phyloP scores from a whole-genome alignment of 2,888 invertebrate species.

The Gnatocerus cornutus region DNA sequence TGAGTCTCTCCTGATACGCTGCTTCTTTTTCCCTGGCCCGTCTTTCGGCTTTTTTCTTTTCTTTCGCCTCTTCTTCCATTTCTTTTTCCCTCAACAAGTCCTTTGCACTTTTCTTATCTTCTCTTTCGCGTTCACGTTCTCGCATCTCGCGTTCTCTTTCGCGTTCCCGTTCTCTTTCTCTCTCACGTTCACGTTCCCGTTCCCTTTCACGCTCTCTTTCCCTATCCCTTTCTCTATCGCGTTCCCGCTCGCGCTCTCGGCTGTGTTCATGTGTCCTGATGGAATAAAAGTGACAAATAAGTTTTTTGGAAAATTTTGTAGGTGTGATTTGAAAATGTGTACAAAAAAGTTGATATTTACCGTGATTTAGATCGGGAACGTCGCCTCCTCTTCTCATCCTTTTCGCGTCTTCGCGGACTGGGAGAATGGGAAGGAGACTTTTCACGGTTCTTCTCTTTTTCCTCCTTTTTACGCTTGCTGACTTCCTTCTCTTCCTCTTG shows the following conservation, averaged over 20 bases:
- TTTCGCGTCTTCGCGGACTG: conserved; percentile 66
- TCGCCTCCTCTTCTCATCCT: conserved; percentile 67
- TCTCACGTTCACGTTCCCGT: conserved; percentile 78
- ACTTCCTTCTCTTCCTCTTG: conserved; percentile 84
- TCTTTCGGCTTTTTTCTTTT: conserved; percentile 91
- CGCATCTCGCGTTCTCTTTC: conserved; percentile 74
- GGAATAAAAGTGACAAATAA: conserved; percentile 2
- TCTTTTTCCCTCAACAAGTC: conserved; percentile 85
- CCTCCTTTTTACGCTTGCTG: conserved; percentile 81
- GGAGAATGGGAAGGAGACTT: conserved; percentile 67
- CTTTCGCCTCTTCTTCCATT: conserved; percentile 93
- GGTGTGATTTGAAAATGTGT: not conserved
- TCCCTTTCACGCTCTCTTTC: conserved; percentile 71
- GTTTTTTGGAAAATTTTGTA: too few species aligned
- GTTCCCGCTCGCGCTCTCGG: conserved; percentile 70
- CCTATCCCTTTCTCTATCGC: conserved; percentile 70
- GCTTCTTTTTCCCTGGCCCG: conserved; percentile 95
- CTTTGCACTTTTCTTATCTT: conserved; percentile 73
- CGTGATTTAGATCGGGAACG: conserved; percentile 72
- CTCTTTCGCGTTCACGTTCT: conserved; percentile 71
- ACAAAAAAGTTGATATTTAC: conserved; percentile 59
- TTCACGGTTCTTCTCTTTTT: conserved; percentile 70
- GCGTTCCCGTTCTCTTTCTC: conserved; percentile 75
- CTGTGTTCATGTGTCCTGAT: conserved; percentile 68
- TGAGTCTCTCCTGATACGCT: conserved; percentile 91